Evolutionary conservation across 2,113 vertebrate genomes (phyloP), one percentile per base, ranked within the genome.

Genomic region (Neodontobutis hainanensis): DNA sequence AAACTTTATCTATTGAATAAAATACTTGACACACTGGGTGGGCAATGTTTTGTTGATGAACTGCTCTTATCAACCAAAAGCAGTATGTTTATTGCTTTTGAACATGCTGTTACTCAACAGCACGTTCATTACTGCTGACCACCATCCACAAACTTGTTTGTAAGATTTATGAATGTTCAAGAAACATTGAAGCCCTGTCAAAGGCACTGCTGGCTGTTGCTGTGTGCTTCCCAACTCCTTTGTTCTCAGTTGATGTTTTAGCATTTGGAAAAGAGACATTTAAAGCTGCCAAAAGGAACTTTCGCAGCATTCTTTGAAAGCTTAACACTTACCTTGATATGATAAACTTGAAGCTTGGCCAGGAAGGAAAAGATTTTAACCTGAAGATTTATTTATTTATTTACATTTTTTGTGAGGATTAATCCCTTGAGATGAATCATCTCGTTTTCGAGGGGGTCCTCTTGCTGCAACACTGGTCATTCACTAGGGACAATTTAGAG

Each of bases 271-370:
- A 49, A 63, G n/a, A 62, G 44, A 46, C 9, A 15, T 61, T 58
- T 53, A 32, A 58, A 72, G 14, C 36, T 73, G 48, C 42, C 34
- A 73, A 58, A 52, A 5, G 36, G 55, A 58, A 53, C 65, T 10
- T 66, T 35, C 1, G 14, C 43, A 52, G 45, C 3, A 1, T 55
- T 71, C n/a, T 60, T 46, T 15, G 4, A 36, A 56, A 47, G 16
- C 9, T 12, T 35, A n/a, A 50, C 32, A 49, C 51, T 19, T 50
- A 52, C 5, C 57, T 50, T 61, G 8, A 68, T 61, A 11, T 56
- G 12, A 57, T 45, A 68, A 32, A 71, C 50, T 63, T 64, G 55
- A 60, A 55, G 19, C 16, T 16, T 14, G 46, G 38, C 70, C 27
- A 9, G 16, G 16, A 2, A 49, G 32, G 44, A 70, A 40, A 15